Conservation (phyloP, 1,140 invertebrate species). For the Neodiprion virginianus region DNA sequence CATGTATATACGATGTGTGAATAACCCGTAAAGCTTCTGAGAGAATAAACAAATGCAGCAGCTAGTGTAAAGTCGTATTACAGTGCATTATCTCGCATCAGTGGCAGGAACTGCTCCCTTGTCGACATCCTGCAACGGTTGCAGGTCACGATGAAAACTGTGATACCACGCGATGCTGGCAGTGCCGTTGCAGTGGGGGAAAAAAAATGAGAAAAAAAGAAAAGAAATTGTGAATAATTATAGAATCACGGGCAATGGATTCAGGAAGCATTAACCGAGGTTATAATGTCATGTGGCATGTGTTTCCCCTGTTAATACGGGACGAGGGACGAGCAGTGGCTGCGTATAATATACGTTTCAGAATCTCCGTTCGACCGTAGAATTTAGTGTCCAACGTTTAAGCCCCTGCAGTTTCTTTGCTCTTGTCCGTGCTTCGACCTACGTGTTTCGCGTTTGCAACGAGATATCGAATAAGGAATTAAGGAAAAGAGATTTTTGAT, state of each 20-base stretch:
- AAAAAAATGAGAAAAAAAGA: no score
- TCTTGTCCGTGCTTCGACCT: no score
- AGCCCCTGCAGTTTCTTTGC: no score
- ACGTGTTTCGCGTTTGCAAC: no score
- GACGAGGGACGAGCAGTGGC: background rate
- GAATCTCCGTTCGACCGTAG: no score
- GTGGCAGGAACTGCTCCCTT: background rate
- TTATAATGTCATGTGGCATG: background rate
- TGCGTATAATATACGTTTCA: no score
- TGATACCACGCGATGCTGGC: background rate
- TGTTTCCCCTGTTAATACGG: background rate
- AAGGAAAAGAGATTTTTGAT: no score
- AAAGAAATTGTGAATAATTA: background rate
- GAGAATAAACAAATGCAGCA: background rate
- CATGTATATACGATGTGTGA: background rate
- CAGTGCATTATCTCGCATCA: background rate
- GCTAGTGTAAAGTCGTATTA: background rate
- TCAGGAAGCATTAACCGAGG: slow-evolving; percentile 7
- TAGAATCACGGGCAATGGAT: background rate
- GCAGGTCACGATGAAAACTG: background rate
- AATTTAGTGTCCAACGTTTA: no score
- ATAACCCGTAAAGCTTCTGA: background rate
- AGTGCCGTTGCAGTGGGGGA: background rate
- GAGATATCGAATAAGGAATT: no score
- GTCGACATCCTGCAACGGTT: background rate